Evolutionary conservation across 2,113 vertebrate species (phyloP).

Genomic region (Anseranas semipalmata): DNA sequence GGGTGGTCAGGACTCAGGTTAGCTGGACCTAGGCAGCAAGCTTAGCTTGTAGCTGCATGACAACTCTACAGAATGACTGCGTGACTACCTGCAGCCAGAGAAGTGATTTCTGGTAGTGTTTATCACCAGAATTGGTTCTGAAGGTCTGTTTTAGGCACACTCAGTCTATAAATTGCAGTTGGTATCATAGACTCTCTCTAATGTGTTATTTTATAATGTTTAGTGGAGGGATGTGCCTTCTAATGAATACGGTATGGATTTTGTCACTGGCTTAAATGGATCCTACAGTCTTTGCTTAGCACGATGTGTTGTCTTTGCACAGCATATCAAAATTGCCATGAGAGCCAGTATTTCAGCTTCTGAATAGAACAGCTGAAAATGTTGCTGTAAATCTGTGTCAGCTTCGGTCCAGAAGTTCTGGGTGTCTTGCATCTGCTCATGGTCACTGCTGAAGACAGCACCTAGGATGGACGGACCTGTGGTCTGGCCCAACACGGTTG

Average conservation of each 20-base stretch:
- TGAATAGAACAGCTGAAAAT: not conserved
- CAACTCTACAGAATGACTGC: not conserved
- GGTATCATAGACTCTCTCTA: not conserved
- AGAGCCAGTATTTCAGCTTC: not conserved
- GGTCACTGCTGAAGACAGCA: not conserved
- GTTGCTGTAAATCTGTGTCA: not conserved
- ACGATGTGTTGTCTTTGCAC: not conserved
- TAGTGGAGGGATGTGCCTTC: not conserved
- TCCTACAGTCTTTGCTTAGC: not conserved
- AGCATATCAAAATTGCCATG: not conserved
- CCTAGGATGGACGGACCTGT: not conserved
- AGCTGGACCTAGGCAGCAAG: not conserved
- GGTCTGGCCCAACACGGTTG: not conserved
- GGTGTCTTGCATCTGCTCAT: not conserved
- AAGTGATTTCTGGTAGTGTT: not conserved
- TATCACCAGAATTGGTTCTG: not conserved
- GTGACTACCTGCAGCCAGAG: not conserved
- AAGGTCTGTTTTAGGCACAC: not conserved
- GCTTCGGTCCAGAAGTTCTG: not conserved
- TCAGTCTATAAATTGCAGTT: not conserved
- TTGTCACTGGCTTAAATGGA: not conserved
- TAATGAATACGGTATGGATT: not conserved
- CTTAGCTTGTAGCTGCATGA: not conserved
- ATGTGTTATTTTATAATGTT: not conserved
- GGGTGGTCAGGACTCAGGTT: not conserved